Percentiles rank a stretch among this genome's conserved stretches.
phyloP scores from a whole-genome alignment of 2,888 invertebrate species.

The Fragum whitleyi region DNA sequence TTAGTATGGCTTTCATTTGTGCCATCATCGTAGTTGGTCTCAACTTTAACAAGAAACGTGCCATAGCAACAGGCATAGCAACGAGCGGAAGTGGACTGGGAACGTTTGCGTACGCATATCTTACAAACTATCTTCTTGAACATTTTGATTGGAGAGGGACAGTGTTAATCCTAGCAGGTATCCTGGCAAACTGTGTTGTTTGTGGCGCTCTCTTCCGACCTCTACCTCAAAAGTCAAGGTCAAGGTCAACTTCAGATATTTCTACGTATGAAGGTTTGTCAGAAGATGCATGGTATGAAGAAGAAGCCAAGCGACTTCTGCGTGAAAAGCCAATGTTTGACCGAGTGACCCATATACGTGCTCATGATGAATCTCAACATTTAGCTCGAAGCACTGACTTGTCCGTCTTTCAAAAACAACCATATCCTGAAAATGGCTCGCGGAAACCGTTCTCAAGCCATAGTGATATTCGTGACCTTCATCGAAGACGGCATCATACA shows the following conservation, averaged over 20 bases:
- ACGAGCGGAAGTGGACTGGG: conserved; percentile 98
- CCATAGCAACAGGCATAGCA: conserved; percentile 97
- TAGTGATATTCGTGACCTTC: conserved; percentile 27
- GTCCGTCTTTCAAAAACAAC: not conserved
- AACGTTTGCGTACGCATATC: conserved; percentile 93
- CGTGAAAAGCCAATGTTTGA: not conserved
- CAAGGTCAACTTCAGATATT: conserved; percentile 17
- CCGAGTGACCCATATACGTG: not conserved
- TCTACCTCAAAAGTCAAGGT: conserved; percentile 84
- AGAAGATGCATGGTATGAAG: not conserved
- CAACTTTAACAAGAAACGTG: conserved; percentile 97
- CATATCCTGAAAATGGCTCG: not conserved
- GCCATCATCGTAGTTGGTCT: conserved; percentile 98
- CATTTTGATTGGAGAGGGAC: conserved; percentile 76
- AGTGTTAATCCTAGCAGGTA: conserved; percentile 89
- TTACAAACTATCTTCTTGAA: conserved; percentile 87
- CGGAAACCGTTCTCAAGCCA: conserved; percentile 41
- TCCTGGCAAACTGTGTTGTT: conserved; percentile 94
- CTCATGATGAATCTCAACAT: not conserved
- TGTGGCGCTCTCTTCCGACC: conserved; percentile 96
- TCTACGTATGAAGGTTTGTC: not conserved
- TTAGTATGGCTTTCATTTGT: conserved; percentile 98
- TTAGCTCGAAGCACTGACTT: conserved; percentile 18
- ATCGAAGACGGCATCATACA: not conserved
- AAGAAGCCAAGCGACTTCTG: conserved; percentile 32